Evolutionary conservation across 2,797 vertebrate genomes (phyloP), one percentile per base, ranked within the genome.

Genomic region (Menidia menidia): DNA sequence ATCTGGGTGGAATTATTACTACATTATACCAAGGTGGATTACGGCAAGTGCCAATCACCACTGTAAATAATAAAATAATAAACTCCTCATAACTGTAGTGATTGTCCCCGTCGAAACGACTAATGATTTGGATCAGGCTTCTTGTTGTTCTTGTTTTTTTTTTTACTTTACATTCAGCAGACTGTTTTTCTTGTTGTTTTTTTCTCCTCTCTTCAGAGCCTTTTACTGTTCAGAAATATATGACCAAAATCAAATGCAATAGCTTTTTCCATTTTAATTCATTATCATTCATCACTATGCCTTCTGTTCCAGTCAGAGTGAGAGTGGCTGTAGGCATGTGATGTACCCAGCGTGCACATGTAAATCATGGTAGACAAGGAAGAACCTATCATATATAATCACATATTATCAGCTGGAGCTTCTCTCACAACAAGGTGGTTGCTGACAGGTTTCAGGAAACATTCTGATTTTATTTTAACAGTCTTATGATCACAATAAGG

Each of bases 81-180:
- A 62, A 60, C 47, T 47, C 43, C 44, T 25, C 52, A 52, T 54
- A 0, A 6, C 19, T 61, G 11, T 15, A 18, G 32, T 41, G 1
- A 15, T 64, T 12, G 0, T 74, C 60, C 25, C 56, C 80, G 51
- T 73, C 74, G 72, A 59, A 77, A 74, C 80, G 77, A 63, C 68
- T 51, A 19, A 55, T 85, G 73, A 89, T 86, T 78, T 87, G 83
- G 48, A 77, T 33, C 63, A 75, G 70, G 48, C 56, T 64, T 60
- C 67, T 54, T 65, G 12, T 76, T 68, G 60, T 71, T 47, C 61
- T 15, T 19, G 44, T 58, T 52, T 56, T 44, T n/a, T 41, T 59
- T 73, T 18, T 4, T 66, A 57, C 53, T 63, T 74, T 54, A 32
- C 60, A 54, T 33, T 45, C 19, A 19, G 31, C 44, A 32, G 25